Conservation (phyloP, 2,113 vertebrate genomes). For the Brachyhypopomus occidentalis region DNA sequence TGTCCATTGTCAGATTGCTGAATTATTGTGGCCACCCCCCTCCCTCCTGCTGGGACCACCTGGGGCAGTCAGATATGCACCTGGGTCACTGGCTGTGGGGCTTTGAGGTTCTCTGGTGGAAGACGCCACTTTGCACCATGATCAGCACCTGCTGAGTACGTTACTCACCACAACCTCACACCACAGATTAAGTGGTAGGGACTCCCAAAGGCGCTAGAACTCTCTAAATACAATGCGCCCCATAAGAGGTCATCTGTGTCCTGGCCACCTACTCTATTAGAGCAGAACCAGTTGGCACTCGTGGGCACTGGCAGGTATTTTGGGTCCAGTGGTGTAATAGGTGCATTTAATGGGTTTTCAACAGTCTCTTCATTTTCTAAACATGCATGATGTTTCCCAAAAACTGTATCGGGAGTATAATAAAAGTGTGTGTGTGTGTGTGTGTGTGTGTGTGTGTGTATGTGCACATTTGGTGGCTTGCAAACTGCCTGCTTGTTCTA, state of each 20-base stretch:
- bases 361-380: too few relatives aligned
- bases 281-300: too few relatives aligned
- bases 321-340: too few relatives aligned
- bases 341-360: too few relatives aligned
- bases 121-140: slow-evolving; percentile 42
- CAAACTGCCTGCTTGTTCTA: slow-evolving; percentile 23
- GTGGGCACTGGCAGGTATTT: too few relatives aligned
- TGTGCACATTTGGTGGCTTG: slow-evolving; percentile 32
- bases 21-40: background rate
- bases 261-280: too few relatives aligned
- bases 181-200: background rate
- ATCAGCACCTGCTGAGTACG: background rate
- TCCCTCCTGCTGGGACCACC: background rate
- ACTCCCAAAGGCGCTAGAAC: background rate
- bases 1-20: background rate
- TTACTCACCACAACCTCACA: background rate
- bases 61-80: slow-evolving; percentile 47
- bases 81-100: slow-evolving; percentile 52
- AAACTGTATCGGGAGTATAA: too few relatives aligned
- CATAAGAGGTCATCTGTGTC: background rate
- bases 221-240: background rate
- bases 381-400: too few relatives aligned
- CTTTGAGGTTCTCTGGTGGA: slow-evolving; percentile 55
- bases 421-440: too few relatives aligned
- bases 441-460: background rate